Percentiles rank a stretch among this genome's conserved stretches.
phyloP scores from a whole-genome alignment of 2,888 invertebrate species.

The Bombylius major region DNA sequence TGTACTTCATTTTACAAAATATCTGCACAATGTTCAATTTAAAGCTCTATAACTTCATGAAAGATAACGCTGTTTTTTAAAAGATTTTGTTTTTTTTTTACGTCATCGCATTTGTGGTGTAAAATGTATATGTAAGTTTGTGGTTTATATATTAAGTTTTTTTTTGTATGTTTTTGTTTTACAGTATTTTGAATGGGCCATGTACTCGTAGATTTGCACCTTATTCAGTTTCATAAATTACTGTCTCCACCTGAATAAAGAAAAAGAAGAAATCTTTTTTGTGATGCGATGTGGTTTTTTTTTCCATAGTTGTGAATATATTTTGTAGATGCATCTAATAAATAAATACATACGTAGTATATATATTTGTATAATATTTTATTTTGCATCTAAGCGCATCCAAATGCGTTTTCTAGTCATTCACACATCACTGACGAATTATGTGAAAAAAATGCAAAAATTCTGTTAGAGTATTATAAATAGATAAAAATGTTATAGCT shows the following conservation, averaged over 20 bases:
- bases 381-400: conserved; percentile 7
- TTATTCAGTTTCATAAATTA: conserved; percentile 8
- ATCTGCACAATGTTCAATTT: too few species aligned
- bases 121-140: not conserved
- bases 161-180: not conserved
- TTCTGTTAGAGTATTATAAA: not conserved
- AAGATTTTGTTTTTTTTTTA: too few species aligned
- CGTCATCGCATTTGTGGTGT: not conserved
- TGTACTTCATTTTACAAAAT: too few species aligned
- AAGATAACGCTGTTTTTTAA: too few species aligned
- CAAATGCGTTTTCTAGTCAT: conserved; percentile 5
- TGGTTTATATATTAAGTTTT: not conserved
- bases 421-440: conserved; percentile 5
- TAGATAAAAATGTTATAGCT: too few species aligned
- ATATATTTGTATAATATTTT: too few species aligned
- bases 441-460: conserved; percentile 8
- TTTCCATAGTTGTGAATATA: too few species aligned
- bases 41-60: too few species aligned
- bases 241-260: conserved; percentile 2
- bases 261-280: not conserved
- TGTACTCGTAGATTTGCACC: conserved; percentile 3
- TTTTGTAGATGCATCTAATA: too few species aligned
- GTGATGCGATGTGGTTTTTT: too few species aligned
- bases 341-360: too few species aligned
- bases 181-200: not conserved